phyloP scores from a whole-genome alignment of 2,888 invertebrate genomes.

The Formica aserva region DNA sequence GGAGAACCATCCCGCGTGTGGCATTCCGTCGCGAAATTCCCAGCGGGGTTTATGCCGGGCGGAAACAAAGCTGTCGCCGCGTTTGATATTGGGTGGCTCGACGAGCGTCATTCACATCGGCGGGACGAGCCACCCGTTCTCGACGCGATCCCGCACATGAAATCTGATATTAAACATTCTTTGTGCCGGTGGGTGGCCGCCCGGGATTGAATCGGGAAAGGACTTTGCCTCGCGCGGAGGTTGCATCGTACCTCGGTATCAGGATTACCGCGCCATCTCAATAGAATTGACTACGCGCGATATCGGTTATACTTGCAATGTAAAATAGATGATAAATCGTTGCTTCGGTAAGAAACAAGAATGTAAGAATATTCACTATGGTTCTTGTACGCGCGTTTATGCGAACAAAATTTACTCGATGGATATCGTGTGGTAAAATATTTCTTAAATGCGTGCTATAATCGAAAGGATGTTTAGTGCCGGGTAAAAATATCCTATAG shows the following conservation, averaged over 20 bases:
- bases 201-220: slow-evolving; percentile 69
- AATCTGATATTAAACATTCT: slow-evolving; percentile 84
- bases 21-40: slow-evolving; percentile 77
- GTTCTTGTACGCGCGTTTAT: background rate
- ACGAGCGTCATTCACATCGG: slow-evolving; percentile 54
- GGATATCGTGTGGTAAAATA: background rate
- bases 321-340: slow-evolving; percentile 10
- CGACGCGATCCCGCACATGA: slow-evolving; percentile 73
- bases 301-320: background rate
- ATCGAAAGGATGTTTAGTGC: background rate
- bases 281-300: background rate
- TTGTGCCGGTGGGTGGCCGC: slow-evolving; percentile 64
- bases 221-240: slow-evolving; percentile 58
- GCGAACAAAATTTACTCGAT: background rate
- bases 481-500: slow-evolving; percentile 2
- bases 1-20: slow-evolving; percentile 46
- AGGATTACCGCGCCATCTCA: slow-evolving; percentile 3
- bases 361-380: background rate
- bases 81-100: slow-evolving; percentile 82
- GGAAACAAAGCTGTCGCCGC: slow-evolving; percentile 84
- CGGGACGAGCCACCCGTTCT: slow-evolving; percentile 49
- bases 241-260: background rate
- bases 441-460: background rate
- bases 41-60: slow-evolving; percentile 81
- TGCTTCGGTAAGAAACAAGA: background rate